Evolutionary conservation across 2,113 vertebrate species (phyloP), one percentile per base, ranked within the genome.

Genomic region (Hydrochoerus hydrochaeris): DNA sequence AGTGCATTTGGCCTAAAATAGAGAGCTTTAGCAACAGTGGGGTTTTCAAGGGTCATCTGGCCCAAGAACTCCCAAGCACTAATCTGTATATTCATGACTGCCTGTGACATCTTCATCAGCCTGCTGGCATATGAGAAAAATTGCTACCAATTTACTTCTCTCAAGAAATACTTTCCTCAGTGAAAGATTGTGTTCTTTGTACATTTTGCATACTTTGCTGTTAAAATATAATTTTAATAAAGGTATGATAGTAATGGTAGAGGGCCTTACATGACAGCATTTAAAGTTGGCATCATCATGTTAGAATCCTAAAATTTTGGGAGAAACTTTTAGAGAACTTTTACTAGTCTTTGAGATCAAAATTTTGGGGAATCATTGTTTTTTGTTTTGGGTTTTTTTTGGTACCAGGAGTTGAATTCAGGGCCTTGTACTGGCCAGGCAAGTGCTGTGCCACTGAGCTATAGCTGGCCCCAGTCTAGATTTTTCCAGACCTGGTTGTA

Each of bases 191-290:
- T 86, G n/a, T 57, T 71, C 41, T 90, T 95, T 92, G n/a, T 90
- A 90, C 28, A 84, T 71, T 96, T 96, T 94, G 41, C 94, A 91
- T 85, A 93, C 75, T 96, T 97, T 80, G 35, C 7, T 92, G 35
- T 90, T 92, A 91, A 96, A 94, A 91, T 77, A 84, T 75, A 2
- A 93, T 75, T 96, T 92, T 26, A 91, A 75, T 94, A 95, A 90
- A 86, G 32, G n/a, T 44, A 52, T 71, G 22, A n/a, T 81, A 91
- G 11, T 77, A 38, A 84, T 77, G 35, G 93, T 30, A 81, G 32
- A 44, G n/a, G 7, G 58, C 35, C 26, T 88, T 63, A 85, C 6
- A 57, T 75, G 67, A 32, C 46, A 86, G 78, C 22, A 82, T 85
- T 97, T 77, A 95, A 95, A 94, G 20, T 30, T 96, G 38, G 65